phyloP scores from a whole-genome alignment of 92 coral and sea anemone genomes.

The Blastomussa wellsi region DNA sequence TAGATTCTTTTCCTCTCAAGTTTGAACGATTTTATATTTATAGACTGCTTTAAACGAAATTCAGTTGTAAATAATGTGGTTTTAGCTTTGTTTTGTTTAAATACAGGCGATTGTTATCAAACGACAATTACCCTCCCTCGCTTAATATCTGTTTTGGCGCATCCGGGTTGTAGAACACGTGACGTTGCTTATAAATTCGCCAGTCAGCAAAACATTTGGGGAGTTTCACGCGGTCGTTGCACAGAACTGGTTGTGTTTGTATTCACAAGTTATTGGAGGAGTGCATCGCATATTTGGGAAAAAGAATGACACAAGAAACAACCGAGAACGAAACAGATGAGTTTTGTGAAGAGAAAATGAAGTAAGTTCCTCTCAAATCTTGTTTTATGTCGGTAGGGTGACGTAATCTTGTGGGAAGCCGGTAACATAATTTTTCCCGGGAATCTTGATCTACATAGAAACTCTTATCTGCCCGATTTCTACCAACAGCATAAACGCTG shows the following conservation, averaged over 20 bases:
- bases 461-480: not conserved
- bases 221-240: constrained; percentile 6
- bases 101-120: not conserved
- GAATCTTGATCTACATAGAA: constrained; percentile 1
- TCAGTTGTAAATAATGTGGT: not conserved
- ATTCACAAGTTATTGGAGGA: too few relatives aligned
- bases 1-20: constrained; percentile 17
- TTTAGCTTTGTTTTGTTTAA: not conserved
- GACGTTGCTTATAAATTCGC: constrained; percentile 2
- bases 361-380: constrained; percentile 18
- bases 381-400: constrained; percentile 7
- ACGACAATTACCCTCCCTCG: not conserved
- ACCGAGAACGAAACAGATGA: constrained; percentile 40
- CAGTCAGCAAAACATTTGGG: constrained; percentile 1
- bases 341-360: constrained; percentile 24
- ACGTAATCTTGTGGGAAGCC: constrained; percentile 24
- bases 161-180: constrained; percentile 38
- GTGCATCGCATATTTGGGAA: not conserved
- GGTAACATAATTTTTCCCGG: constrained; percentile 25
- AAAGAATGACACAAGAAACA: constrained; percentile 42
- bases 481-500: not conserved
- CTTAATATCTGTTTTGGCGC: not conserved
- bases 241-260: not conserved
- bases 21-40: constrained; percentile 15
- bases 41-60: constrained; percentile 4